Percentiles rank a stretch among this genome's conserved stretches.
Conservation (phyloP, 2,113 vertebrate species). For the Xenopus tropicalis region UCB_Xtro_10.0 CM004449.2:34247001-34247500, state of each 20-base stretch:
- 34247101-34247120: slow-evolving; percentile 15
- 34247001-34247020: slow-evolving; percentile 18
- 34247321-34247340: too few relatives aligned
- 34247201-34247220: slow-evolving; percentile 24
- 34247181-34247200: slow-evolving; percentile 36
- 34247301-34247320: neutral
- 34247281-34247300: neutral
- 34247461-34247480: too few relatives aligned
- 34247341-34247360: too few relatives aligned
- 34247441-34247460: too few relatives aligned
- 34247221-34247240: slow-evolving; percentile 3
- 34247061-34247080: slow-evolving; percentile 6
- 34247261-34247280: neutral
- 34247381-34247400: too few relatives aligned
- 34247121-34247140: slow-evolving; percentile 30
- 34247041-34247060: slow-evolving; percentile 17
- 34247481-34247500: too few relatives aligned
- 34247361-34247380: too few relatives aligned
- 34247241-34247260: neutral
- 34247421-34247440: too few relatives aligned
- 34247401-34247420: too few relatives aligned
- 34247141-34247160: slow-evolving; percentile 16
- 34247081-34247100: neutral
- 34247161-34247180: slow-evolving; percentile 14
- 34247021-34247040: slow-evolving; percentile 6